Base-by-base conservation (phyloP, 2,888 invertebrate genomes). In the Falcaria lacertinaria region DNA sequence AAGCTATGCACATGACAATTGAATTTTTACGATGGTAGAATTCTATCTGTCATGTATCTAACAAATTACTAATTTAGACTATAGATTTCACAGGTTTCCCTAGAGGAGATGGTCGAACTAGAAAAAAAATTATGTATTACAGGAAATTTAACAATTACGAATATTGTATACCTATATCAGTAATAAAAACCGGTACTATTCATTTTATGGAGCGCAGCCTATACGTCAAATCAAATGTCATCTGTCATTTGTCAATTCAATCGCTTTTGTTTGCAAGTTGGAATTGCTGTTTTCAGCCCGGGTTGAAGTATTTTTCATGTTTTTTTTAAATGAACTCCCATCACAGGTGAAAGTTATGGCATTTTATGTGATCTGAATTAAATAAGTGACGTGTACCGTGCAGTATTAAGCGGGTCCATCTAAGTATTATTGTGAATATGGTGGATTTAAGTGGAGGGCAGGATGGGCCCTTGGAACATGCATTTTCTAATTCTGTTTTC, bases 401-500 rank as follows among this genome's bases (percentile, higher is more conserved):
- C 70, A 74, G 69, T 76, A 74, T 76, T 75, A 67, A 4, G 42
- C 41, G 48, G 41, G 58, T 60, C 7, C 48, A 59, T 60, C 56
- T 55, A 71, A 73, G 71, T 76, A 76, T 76, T 77, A 25, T 5
- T 58, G 19, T 32, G 41, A 91, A 78, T 76, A 97, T 97, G 97
- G 96, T 96, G 53, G 96, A 97, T 82, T 90, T 96, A 66, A 93
- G 95, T 49, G 94, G 94, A 15, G 93, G 94, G 38, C 91, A 93
- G 47, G 95, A 95, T 61, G 94, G 94, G 5, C 95, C 95, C 0
- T 91, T 95, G 66, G 95, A 96, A 76, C 95, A 96, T 81, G 95
- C 95, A 57, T 96, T 97, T 85, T 95, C 96, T 52, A 96, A 97
- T 84, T 89, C 93, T 34, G 95, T 97, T 57, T 97, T 97, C 79